These are phyloP conservation scores for Muraenolepis orangiensis DNA, from an alignment of 2,797 vertebrate species.

Conservation along the genomic window DNA sequence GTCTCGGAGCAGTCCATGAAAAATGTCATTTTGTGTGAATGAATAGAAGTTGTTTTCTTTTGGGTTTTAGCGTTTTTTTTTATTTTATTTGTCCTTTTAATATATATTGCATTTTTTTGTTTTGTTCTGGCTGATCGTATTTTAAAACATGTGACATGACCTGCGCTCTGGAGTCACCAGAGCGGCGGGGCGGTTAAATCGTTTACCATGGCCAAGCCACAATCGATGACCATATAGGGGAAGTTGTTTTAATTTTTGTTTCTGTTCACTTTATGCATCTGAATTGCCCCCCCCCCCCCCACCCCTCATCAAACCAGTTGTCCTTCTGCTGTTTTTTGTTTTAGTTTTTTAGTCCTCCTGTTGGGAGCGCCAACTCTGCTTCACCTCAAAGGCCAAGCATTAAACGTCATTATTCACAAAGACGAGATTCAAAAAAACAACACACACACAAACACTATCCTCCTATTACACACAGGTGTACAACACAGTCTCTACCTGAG, in stretches of 20 bases:
- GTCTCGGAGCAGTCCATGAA: conserved; percentile 53
- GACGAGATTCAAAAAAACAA: conserved; percentile 5
- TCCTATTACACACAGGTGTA: conserved; percentile 44
- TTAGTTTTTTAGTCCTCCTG: conserved; percentile 45
- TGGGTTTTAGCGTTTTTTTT: no score
- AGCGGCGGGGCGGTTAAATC: conserved; percentile 54
- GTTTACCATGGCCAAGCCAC: conserved; percentile 53
- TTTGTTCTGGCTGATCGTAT: conserved; percentile 34
- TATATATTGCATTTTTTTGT: conserved; percentile 39
- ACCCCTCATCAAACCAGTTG: conserved; percentile 26
- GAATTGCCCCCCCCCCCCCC: neutral
- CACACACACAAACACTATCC: conserved; percentile 64
- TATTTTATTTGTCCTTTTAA: conserved; percentile 13
- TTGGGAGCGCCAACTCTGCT: conserved; percentile 41
- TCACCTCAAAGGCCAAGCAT: conserved; percentile 31
- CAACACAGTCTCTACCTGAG: conserved; percentile 48
- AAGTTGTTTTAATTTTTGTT: conserved; percentile 34
- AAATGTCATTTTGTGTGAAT: conserved; percentile 54
- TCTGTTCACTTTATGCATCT: neutral
- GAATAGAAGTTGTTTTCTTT: conserved; percentile 13
- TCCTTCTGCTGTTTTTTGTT: conserved; percentile 58
- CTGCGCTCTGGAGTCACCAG: conserved; percentile 51
- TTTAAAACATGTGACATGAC: conserved; percentile 44
- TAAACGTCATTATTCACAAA: conserved; percentile 16
- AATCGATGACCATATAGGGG: conserved; percentile 48